Base-by-base conservation (phyloP, 92 coral and sea anemone genomes). In the Heteractis magnifica region DNA sequence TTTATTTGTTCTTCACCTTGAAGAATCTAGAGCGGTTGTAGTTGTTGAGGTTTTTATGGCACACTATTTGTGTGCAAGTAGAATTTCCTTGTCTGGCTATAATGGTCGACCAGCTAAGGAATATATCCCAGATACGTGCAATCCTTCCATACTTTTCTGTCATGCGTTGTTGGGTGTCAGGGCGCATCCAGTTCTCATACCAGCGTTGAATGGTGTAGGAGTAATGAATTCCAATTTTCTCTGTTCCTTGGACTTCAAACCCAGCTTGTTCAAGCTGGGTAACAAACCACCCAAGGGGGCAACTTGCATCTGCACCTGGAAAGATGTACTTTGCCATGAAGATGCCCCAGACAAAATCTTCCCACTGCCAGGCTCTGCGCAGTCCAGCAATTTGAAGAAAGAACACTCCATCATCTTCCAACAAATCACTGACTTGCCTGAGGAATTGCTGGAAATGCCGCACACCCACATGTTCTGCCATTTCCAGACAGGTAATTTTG, bases 291-390 rank as follows among this genome's bases (percentile, higher is more conserved):
- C 94, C 92, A 76, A 97, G 89, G 16, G 99, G 99, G 56, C 99
- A 92, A 75, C 98, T 94, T 6, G 99, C 99, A 55, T 97, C 99
- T 0, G 99, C 99, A 14, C 99, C 99, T 2, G 99, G 98, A 84
- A 97, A 97, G 88, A 97, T 89, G 60, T 97, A 94, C 89, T 97
- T 95, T 8, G 97, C 99, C 99, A 97, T 97, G 73, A 97, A 97
- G 55, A 97, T 88, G 26, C 99, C 99, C 99, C 99, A 97, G 60
- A 97, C 87, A 55, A 97, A 89, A 76, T 97, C 99, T 71, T 97
- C 99, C 99, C 99, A 97, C 79, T 97, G 99, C 98, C 98, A 97
- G 0, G 99, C 93, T 15, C 98, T 88, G n/a, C 99, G 97, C 77
- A 97, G 78, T n/a, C 99, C 99, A 82, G 99, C 99, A 80, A 97